phyloP scores from a whole-genome alignment of 2,888 invertebrate species.

The Argynnis bischoffii region DNA sequence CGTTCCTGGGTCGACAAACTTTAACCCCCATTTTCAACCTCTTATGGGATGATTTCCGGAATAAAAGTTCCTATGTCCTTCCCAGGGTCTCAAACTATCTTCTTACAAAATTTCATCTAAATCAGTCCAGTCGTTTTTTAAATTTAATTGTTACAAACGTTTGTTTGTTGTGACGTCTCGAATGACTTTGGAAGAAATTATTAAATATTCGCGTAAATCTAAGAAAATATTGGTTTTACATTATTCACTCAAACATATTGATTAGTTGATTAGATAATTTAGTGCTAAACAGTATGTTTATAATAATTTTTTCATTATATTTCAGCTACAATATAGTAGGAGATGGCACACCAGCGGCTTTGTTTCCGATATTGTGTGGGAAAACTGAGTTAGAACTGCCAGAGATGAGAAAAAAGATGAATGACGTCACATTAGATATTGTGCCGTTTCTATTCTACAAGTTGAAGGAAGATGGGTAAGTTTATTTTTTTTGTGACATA shows the following conservation, averaged over 20 bases:
- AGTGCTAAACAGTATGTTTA: background rate
- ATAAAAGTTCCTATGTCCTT: too few species aligned
- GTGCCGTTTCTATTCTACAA: conserved; percentile 95
- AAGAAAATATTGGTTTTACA: too few species aligned
- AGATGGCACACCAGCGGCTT: conserved; percentile 92
- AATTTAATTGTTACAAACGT: too few species aligned
- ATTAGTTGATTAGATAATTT: too few species aligned
- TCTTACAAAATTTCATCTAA: too few species aligned
- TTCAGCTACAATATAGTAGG: conserved; percentile 89
- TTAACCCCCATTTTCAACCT: background rate
- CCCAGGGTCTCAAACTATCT: too few species aligned
- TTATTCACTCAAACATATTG: too few species aligned
- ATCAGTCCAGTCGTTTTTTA: too few species aligned
- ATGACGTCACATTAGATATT: conserved; percentile 85
- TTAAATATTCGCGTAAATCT: too few species aligned
- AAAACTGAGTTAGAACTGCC: conserved; percentile 93
- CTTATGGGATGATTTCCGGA: too few species aligned
- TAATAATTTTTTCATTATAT: background rate
- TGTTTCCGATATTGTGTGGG: conserved; percentile 94
- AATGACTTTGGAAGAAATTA: too few species aligned
- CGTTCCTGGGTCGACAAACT: background rate
- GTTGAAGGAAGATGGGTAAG: conserved; percentile 85
- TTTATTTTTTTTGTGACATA: background rate
- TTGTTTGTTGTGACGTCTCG: too few species aligned
- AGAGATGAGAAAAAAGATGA: conserved; percentile 88